Percentiles rank a stretch among this genome's conserved stretches.
Conservation (phyloP, 2,797 vertebrate species). For the Phoebastria nigripes region DNA sequence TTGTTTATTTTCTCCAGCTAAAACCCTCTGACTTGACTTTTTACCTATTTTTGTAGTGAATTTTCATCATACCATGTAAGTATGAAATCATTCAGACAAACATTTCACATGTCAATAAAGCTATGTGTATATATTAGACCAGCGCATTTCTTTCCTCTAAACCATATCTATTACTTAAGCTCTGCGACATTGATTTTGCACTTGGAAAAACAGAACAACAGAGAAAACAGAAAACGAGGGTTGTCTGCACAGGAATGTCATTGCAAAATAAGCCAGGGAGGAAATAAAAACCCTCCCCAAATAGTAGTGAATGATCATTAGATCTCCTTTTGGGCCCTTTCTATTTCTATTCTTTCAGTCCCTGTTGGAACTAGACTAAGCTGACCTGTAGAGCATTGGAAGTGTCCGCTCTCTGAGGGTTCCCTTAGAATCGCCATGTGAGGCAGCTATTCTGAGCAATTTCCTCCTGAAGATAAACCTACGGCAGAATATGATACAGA, state of each 20-base stretch:
- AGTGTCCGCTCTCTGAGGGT: background rate
- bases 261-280: background rate
- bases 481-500: background rate
- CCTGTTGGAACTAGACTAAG: background rate
- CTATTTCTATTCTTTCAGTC: background rate
- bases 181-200: background rate
- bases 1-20: conserved; percentile 35
- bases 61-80: conserved; percentile 35
- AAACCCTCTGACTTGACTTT: conserved; percentile 43
- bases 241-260: background rate
- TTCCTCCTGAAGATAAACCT: background rate
- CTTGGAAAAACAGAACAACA: background rate
- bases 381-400: background rate
- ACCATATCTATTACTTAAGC: background rate
- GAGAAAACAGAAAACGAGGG: background rate
- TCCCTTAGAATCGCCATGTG: background rate
- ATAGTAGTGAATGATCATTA: background rate
- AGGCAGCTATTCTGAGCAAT: background rate
- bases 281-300: background rate
- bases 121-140: background rate
- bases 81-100: conserved; percentile 35
- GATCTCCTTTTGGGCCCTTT: background rate
- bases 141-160: conserved; percentile 1
- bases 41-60: conserved; percentile 53
- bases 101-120: conserved; percentile 50